Percentiles rank a stretch among this genome's conserved stretches.
phyloP scores from a whole-genome alignment of 2,113 vertebrate genomes.

The Pseudorectes ferrugineus region DNA sequence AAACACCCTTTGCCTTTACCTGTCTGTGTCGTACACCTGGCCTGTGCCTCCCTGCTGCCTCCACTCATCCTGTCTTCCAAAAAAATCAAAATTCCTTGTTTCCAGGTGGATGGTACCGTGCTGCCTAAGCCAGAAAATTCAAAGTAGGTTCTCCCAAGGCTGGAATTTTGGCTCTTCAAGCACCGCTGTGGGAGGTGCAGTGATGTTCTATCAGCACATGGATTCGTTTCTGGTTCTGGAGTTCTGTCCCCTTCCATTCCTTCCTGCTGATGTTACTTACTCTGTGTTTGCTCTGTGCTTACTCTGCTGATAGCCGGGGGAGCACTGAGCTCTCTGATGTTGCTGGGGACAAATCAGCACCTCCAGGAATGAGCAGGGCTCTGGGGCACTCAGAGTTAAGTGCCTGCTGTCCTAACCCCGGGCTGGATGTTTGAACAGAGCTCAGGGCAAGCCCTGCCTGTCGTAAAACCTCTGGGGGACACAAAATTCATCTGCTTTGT shows the following conservation, averaged over 20 bases:
- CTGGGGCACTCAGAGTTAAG: neutral
- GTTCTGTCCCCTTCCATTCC: neutral
- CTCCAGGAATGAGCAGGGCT: constrained; percentile 21
- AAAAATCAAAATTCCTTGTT: neutral
- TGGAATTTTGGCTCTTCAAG: neutral
- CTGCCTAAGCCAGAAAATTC: neutral
- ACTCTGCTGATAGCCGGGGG: neutral
- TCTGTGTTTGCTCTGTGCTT: neutral
- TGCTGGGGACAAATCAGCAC: neutral
- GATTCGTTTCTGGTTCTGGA: neutral
- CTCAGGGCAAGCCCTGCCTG: neutral
- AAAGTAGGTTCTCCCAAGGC: neutral
- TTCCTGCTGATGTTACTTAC: fast-evolving
- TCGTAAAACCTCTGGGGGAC: neutral
- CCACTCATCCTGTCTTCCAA: neutral
- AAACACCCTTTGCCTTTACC: constrained; percentile 9
- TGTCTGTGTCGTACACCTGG: neutral
- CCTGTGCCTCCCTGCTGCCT: neutral
- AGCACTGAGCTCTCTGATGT: neutral
- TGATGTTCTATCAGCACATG: fast-evolving
- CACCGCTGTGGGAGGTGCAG: neutral
- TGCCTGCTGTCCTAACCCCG: neutral
- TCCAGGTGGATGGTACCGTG: neutral
- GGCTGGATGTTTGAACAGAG: constrained; percentile 33
- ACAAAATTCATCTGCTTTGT: neutral